Conservation (phyloP, 2,797 vertebrate genomes). For the Pseudochirops cupreus region DNA sequence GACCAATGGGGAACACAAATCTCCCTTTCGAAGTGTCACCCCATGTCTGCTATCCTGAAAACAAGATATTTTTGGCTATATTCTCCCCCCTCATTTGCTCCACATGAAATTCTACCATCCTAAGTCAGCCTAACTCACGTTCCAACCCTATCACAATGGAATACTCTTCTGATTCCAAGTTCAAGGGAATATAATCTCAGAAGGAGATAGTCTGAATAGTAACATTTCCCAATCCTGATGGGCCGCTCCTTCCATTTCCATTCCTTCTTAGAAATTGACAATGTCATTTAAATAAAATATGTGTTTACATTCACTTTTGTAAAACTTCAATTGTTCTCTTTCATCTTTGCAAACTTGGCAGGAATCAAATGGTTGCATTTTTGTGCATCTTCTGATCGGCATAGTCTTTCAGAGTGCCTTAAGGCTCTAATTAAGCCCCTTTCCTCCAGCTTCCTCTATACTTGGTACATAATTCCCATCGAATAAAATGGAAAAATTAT, state of each 20-base stretch:
- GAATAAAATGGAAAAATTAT: slow-evolving; percentile 77
- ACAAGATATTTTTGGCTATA: slow-evolving; percentile 59
- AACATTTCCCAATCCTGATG: slow-evolving; percentile 30
- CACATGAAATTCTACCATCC: slow-evolving; percentile 54
- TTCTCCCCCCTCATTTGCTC: slow-evolving; percentile 14
- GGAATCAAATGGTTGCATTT: slow-evolving; percentile 83
- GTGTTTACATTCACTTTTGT: slow-evolving; percentile 74
- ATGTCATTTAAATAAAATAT: slow-evolving; percentile 76
- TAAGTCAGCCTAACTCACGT: slow-evolving; percentile 26
- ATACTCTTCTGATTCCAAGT: slow-evolving; percentile 44
- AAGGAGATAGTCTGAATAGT: slow-evolving; percentile 35
- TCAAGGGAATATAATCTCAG: slow-evolving; percentile 44
- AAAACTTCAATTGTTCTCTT: slow-evolving; percentile 83
- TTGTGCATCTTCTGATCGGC: slow-evolving; percentile 71
- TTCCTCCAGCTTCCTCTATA: slow-evolving; percentile 61
- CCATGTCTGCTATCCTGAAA: slow-evolving; percentile 53
- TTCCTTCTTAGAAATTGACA: slow-evolving; percentile 80
- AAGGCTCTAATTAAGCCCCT: slow-evolving; percentile 79
- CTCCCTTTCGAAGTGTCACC: slow-evolving; percentile 35
- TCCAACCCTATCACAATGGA: slow-evolving; percentile 13
- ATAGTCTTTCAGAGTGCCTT: slow-evolving; percentile 74
- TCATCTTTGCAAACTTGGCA: slow-evolving; percentile 80
- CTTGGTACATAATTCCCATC: slow-evolving; percentile 63
- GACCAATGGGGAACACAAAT: slow-evolving; percentile 55
- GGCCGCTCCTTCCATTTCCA: slow-evolving; percentile 65